Percentiles rank a stretch among this genome's conserved stretches.
Conservation (phyloP, 2,113 vertebrate species). For the Tor tambroides region DNA sequence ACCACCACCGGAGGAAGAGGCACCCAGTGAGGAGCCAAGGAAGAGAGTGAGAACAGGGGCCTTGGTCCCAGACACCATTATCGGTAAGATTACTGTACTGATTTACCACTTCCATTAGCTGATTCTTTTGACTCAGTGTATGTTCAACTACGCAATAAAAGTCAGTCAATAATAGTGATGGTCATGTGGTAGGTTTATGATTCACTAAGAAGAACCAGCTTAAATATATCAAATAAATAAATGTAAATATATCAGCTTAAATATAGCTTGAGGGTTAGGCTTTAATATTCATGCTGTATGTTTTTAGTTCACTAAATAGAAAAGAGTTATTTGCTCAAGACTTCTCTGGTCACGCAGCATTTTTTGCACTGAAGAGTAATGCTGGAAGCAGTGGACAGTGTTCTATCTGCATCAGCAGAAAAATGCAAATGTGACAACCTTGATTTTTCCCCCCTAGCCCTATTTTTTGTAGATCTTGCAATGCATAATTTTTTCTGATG, state of each 20-base stretch:
- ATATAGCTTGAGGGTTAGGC: background rate
- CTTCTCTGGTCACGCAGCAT: background rate
- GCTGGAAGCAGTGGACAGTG: background rate
- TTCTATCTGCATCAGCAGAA: background rate
- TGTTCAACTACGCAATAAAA: too few relatives aligned
- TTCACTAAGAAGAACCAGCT: background rate
- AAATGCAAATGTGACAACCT: background rate
- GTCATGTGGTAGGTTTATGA: background rate
- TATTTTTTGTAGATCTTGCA: background rate
- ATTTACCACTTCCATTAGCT: background rate
- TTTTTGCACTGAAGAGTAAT: background rate
- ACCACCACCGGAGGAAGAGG: slow-evolving; percentile 51
- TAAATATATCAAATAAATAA: background rate
- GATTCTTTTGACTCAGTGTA: background rate
- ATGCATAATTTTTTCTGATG: background rate
- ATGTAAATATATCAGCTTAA: too few relatives aligned
- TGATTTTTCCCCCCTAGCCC: background rate
- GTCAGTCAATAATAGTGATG: too few relatives aligned
- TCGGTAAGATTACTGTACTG: slow-evolving; percentile 62
- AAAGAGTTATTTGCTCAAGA: background rate
- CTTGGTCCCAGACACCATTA: slow-evolving; percentile 70
- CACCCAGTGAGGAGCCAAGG: slow-evolving; percentile 52
- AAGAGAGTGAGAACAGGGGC: slow-evolving; percentile 68
- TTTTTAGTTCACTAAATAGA: background rate
- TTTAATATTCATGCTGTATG: background rate